phyloP scores from a whole-genome alignment of 2,113 vertebrate species.

The Marmota flaviventris region DNA sequence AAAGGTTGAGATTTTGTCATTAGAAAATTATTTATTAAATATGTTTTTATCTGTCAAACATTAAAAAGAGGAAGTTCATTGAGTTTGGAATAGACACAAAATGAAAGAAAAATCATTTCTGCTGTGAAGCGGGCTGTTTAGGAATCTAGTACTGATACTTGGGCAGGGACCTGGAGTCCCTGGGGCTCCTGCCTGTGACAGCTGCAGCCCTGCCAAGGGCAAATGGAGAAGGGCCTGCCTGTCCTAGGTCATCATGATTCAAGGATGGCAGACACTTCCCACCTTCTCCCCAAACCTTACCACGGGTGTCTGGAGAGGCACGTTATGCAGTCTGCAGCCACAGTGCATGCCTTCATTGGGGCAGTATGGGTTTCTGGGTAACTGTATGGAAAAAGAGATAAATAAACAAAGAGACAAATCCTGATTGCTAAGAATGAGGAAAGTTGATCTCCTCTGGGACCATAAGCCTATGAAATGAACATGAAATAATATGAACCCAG shows the following conservation, averaged over 20 bases:
- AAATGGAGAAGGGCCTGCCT: background rate
- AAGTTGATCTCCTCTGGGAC: background rate
- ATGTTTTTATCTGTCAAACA: background rate
- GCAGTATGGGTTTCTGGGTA: conserved; percentile 59
- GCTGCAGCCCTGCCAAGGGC: fast-evolving
- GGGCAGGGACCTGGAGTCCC: fast-evolving
- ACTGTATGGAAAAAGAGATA: conserved; percentile 42
- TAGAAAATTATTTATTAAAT: conserved; percentile 36
- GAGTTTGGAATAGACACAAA: background rate
- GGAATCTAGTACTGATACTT: background rate
- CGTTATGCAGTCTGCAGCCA: background rate
- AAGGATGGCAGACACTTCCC: no score
- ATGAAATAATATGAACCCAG: background rate
- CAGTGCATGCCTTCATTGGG: background rate
- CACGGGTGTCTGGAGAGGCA: background rate
- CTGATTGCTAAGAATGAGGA: background rate
- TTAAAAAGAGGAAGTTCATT: background rate
- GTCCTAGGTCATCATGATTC: background rate
- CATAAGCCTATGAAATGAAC: background rate
- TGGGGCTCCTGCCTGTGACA: no score
- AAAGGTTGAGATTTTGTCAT: background rate
- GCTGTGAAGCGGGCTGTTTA: background rate
- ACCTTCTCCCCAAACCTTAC: conserved; percentile 9
- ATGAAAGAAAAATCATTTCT: background rate
- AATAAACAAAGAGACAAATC: background rate